Conservation (phyloP, 1,140 invertebrate genomes). For the Drosophila erecta region DNA sequence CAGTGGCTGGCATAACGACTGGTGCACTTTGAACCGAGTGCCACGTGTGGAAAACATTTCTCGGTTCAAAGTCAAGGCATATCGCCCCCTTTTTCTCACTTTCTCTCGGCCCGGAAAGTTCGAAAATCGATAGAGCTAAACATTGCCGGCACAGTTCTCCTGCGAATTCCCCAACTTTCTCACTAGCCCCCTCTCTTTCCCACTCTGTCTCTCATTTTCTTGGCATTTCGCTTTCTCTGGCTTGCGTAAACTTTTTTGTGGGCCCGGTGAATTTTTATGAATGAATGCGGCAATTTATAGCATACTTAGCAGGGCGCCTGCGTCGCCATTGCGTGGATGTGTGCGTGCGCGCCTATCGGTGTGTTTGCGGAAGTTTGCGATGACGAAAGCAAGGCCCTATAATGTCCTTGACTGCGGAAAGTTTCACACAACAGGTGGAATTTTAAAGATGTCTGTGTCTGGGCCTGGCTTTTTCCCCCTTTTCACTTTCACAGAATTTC, state of each 20-base stretch:
- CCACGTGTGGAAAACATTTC: conserved; percentile 14
- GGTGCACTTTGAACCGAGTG: conserved; percentile 33
- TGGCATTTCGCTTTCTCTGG: conserved; percentile 7
- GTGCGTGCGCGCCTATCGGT: conserved; percentile 20
- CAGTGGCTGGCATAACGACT: conserved; percentile 10
- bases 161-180: conserved; percentile 1
- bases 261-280: conserved; percentile 66
- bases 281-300: conserved; percentile 67
- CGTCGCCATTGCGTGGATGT: conserved; percentile 30
- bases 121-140: conserved; percentile 83
- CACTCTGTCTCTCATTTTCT: too few relatives aligned
- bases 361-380: conserved; percentile 45
- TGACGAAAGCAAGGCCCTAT: conserved; percentile 68
- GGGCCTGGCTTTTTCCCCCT: conserved; percentile 1
- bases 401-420: conserved; percentile 68
- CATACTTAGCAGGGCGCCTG: conserved; percentile 75
- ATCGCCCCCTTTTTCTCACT: conserved; percentile 9
- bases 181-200: too few relatives aligned
- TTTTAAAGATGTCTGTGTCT: conserved; percentile 34
- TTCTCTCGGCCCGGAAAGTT: conserved; percentile 2
- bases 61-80: conserved; percentile 49
- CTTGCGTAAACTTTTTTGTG: conserved; percentile 59
- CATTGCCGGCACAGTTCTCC: conserved; percentile 52
- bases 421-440: conserved; percentile 70
- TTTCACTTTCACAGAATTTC: conserved; percentile 19